phyloP scores from a whole-genome alignment of 2,888 invertebrate genomes.

The Dastarcus helophoroides region DNA sequence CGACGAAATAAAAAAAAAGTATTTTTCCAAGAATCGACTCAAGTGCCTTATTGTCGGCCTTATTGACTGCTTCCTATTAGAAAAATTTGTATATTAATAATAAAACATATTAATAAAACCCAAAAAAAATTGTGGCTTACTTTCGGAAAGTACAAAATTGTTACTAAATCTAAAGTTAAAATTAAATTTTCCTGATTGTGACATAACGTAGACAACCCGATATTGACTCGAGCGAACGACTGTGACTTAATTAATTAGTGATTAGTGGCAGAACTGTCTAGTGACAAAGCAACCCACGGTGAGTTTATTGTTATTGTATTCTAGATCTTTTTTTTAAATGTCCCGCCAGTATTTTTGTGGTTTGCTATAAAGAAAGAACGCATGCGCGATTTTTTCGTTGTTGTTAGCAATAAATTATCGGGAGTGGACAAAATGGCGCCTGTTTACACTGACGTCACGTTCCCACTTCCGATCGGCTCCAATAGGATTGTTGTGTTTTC shows the following conservation, averaged over 20 bases:
- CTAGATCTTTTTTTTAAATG: no score
- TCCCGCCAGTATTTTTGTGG: no score
- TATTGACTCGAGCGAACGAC: no score
- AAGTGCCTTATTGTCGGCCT: constrained; percentile 40
- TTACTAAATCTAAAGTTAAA: constrained; percentile 19
- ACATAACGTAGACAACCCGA: no score
- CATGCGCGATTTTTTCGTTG: constrained; percentile 9
- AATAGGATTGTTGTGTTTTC: constrained; percentile 16
- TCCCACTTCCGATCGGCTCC: constrained; percentile 15
- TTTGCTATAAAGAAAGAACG: no score
- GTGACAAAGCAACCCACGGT: no score
- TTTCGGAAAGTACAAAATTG: constrained; percentile 30
- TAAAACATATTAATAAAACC: constrained; percentile 28
- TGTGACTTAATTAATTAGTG: no score
- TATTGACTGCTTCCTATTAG: constrained; percentile 31
- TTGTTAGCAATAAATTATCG: constrained; percentile 8
- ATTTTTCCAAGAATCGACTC: constrained; percentile 36
- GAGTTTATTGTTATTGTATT: no score
- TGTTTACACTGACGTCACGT: constrained; percentile 19
- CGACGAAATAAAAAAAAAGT: constrained; percentile 22
- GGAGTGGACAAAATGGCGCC: constrained; percentile 19
- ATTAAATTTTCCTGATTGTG: constrained; percentile 15
- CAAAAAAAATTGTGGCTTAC: constrained; percentile 29
- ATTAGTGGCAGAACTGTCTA: no score
- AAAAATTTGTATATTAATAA: constrained; percentile 35